Percentiles rank a stretch among this genome's conserved stretches.
Conservation (phyloP, 53 echinoderm and acorn worm species). For the Glandiceps talaboti region DNA sequence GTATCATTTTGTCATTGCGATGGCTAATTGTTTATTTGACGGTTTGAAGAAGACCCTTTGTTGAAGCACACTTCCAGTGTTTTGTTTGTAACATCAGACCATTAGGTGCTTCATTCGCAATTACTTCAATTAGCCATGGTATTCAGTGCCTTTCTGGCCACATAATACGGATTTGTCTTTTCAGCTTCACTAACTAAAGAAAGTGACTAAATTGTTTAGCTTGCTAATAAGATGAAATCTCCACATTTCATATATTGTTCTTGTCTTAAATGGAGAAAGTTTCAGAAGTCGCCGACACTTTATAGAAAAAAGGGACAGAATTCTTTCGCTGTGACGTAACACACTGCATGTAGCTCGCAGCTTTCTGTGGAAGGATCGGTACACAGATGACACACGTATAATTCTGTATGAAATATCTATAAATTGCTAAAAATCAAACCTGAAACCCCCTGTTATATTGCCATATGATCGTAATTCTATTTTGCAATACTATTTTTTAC, state of each 20-base stretch:
- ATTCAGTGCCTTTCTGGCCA: background rate
- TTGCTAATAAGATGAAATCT: background rate
- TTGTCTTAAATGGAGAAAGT: background rate
- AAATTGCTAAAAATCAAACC: too few relatives aligned
- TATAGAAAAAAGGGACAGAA: background rate
- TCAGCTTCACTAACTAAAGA: background rate
- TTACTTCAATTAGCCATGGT: background rate
- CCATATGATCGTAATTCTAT: too few relatives aligned
- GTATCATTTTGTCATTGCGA: too few relatives aligned
- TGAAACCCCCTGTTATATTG: too few relatives aligned
- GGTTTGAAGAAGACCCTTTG: background rate
- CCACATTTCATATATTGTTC: background rate
- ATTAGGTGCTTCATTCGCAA: background rate
- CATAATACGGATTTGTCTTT: background rate
- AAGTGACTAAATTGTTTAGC: background rate
- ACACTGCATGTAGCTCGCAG: background rate
- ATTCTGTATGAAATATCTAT: too few relatives aligned
- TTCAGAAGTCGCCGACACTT: background rate
- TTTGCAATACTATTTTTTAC: too few relatives aligned
- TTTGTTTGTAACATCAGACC: background rate
- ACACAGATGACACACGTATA: too few relatives aligned
- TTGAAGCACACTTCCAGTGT: background rate
- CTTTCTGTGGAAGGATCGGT: too few relatives aligned
- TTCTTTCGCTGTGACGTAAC: background rate
- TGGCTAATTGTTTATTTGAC: background rate